These are phyloP conservation scores for Gortyna flavago DNA, from an alignment of 2,888 invertebrate genomes.

Conservation along the genomic window DNA sequence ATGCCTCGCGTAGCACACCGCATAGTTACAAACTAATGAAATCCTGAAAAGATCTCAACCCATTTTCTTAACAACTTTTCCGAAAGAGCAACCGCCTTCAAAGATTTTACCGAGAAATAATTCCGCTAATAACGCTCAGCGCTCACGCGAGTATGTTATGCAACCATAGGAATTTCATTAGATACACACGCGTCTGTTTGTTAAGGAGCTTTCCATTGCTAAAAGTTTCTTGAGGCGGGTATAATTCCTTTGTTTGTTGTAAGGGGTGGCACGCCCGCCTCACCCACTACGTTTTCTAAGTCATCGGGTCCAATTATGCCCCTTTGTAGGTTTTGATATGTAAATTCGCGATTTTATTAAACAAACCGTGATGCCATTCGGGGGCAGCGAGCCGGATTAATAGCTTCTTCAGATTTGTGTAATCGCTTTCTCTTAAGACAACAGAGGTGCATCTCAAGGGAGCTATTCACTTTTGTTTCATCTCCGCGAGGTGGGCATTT, in stretches of 20 bases:
- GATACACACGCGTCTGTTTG: conserved; percentile 90
- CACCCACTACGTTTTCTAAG: conserved; percentile 90
- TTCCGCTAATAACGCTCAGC: conserved; percentile 88
- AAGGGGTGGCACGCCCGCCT: conserved; percentile 84
- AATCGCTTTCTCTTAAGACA: conserved; percentile 90
- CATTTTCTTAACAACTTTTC: conserved; percentile 90
- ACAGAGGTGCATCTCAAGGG: conserved; percentile 84
- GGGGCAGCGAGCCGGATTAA: conserved; percentile 90
- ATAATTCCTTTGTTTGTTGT: conserved; percentile 90
- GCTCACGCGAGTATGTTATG: conserved; percentile 89
- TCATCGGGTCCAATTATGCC: conserved; percentile 91
- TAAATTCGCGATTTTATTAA: conserved; percentile 90
- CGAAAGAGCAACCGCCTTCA: conserved; percentile 89
- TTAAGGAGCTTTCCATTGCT: conserved; percentile 91
- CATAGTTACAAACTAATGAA: conserved; percentile 90
- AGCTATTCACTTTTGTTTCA: conserved; percentile 79
- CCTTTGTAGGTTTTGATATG: conserved; percentile 91
- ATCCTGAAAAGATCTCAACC: conserved; percentile 89
- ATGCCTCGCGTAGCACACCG: conserved; percentile 87
- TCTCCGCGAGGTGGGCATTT: conserved; percentile 63
- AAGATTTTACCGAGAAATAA: conserved; percentile 89
- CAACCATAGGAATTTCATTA: conserved; percentile 91
- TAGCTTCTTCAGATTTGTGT: conserved; percentile 90
- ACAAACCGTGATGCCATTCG: conserved; percentile 90
- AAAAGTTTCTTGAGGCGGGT: conserved; percentile 91